A percentile compares a stretch with the other conserved stretches of the same genome.
Evolutionary conservation across 2,113 vertebrate genomes (phyloP).

Genomic region (Pteropus alecto): DNA sequence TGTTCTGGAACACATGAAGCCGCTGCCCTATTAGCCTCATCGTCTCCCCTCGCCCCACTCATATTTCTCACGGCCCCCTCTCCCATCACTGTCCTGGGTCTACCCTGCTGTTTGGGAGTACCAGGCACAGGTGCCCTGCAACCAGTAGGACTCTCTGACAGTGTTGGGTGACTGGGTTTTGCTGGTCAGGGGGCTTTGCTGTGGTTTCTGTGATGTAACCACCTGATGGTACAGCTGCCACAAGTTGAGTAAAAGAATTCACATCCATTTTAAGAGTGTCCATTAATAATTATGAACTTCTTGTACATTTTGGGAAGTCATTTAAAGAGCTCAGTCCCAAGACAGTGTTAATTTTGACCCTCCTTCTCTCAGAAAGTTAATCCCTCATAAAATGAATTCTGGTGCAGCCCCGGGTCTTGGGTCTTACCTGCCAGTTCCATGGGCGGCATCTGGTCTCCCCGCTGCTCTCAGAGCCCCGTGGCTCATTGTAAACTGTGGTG

Average conservation of each 20-base stretch:
- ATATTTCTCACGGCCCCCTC: neutral
- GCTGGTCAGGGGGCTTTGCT: neutral
- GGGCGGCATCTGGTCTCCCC: neutral
- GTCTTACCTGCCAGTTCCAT: neutral
- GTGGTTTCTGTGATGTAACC: neutral
- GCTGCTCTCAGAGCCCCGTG: neutral
- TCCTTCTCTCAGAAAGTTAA: neutral
- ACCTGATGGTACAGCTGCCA: neutral
- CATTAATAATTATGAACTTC: neutral
- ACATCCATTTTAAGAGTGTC: neutral
- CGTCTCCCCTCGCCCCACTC: neutral
- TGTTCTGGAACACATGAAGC: neutral
- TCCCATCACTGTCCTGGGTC: neutral
- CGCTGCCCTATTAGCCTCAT: neutral
- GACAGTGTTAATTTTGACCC: neutral
- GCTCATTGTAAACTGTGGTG: neutral
- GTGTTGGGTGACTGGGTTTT: neutral
- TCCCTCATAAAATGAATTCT: neutral
- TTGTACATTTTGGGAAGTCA: neutral
- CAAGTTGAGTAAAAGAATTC: neutral
- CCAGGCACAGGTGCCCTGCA: neutral
- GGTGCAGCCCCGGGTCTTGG: too few relatives aligned
- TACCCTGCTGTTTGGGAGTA: neutral
- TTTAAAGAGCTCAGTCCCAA: neutral
- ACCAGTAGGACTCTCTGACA: neutral